Percentiles rank a stretch among this genome's conserved stretches.
These are phyloP conservation scores for Platyscapa corneri DNA, from an alignment of 1,140 invertebrate species.

Conservation along the genomic window DNA sequence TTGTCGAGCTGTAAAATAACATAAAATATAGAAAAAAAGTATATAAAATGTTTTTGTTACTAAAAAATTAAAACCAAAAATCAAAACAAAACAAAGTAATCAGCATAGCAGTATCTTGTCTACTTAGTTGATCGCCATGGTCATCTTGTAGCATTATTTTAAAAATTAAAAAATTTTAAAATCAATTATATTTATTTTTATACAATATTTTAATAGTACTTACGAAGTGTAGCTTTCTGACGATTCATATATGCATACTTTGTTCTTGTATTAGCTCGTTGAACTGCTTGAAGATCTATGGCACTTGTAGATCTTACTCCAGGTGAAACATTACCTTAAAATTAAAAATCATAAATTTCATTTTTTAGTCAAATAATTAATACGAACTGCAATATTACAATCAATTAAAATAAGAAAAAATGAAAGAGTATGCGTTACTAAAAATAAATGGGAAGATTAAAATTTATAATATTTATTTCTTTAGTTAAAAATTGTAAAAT, in stretches of 20 bases:
- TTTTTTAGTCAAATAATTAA: neutral
- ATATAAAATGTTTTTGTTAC: too few relatives aligned
- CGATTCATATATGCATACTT: conserved; percentile 86
- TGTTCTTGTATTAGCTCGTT: conserved; percentile 86
- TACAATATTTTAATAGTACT: conserved; percentile 70
- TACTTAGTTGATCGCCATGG: conserved; percentile 57
- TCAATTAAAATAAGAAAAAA: conserved; percentile 8
- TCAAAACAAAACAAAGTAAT: neutral
- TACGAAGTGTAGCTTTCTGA: conserved; percentile 85
- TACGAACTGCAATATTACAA: neutral
- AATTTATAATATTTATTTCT: conserved; percentile 29
- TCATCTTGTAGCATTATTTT: conserved; percentile 63
- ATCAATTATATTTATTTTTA: neutral
- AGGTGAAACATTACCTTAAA: conserved; percentile 68
- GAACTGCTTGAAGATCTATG: conserved; percentile 91
- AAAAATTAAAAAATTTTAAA: neutral
- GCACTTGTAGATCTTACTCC: conserved; percentile 90
- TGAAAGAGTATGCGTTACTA: neutral
- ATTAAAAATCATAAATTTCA: conserved; percentile 29
- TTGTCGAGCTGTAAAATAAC: conserved; percentile 76
- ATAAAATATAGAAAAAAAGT: too few relatives aligned
- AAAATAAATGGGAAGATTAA: conserved; percentile 22
- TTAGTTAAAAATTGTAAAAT: neutral
- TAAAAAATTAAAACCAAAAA: too few relatives aligned
- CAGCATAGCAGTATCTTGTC: conserved; percentile 56